phyloP scores from a whole-genome alignment of 1,140 invertebrate genomes.

The Eriosoma lanigerum region DNA sequence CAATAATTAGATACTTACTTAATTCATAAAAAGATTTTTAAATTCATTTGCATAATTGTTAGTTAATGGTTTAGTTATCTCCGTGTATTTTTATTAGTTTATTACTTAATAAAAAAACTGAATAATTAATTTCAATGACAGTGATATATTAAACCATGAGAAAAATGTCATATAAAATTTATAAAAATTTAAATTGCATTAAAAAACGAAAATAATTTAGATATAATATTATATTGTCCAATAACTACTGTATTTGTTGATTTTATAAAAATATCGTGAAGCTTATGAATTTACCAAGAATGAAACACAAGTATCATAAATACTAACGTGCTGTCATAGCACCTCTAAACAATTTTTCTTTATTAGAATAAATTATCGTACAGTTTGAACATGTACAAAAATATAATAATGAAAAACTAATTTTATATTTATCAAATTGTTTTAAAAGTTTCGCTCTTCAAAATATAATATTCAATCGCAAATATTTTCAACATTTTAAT shows the following conservation, averaged over 20 bases:
- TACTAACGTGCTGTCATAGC: neutral
- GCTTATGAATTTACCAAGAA: neutral
- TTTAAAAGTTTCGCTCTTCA: neutral
- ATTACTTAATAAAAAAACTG: no score
- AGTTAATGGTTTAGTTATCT: no score
- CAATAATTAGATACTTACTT: no score
- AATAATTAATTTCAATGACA: no score
- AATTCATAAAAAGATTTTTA: no score
- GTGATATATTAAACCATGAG: no score
- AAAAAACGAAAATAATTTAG: no score
- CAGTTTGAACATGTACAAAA: neutral
- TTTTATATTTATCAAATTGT: neutral
- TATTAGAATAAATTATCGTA: neutral
- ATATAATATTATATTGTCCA: no score
- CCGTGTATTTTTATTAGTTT: no score
- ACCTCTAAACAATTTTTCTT: neutral
- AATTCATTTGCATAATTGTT: no score
- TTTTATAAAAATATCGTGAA: neutral
- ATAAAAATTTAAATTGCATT: no score
- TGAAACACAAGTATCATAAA: slow-evolving; percentile 19
- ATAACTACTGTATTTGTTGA: neutral
- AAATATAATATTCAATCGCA: neutral
- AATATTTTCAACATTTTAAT: neutral
- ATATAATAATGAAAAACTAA: slow-evolving; percentile 9
- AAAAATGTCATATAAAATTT: no score